These are phyloP conservation scores for Drosophila nikananu DNA, from an alignment of 1,140 invertebrate species.

Conservation along the genomic window DNA sequence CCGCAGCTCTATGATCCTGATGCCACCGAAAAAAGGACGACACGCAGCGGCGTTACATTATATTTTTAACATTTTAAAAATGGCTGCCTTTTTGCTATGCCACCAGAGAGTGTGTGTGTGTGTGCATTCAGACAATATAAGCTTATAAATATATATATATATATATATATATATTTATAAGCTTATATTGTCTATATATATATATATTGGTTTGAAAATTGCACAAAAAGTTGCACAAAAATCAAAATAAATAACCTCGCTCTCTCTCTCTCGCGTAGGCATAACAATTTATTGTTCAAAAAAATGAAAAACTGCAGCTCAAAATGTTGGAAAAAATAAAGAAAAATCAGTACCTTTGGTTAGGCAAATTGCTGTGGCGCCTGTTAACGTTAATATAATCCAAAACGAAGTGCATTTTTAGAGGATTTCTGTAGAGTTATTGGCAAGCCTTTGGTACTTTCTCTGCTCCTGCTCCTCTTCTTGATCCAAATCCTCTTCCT, in stretches of 20 bases:
- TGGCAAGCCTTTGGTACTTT: background rate
- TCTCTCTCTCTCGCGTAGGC: slow-evolving; percentile 37
- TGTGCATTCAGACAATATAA: slow-evolving; percentile 47
- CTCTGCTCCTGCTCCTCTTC: too few relatives aligned
- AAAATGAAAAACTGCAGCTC: background rate
- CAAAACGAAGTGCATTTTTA: slow-evolving; percentile 3
- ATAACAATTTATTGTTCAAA: slow-evolving; percentile 80
- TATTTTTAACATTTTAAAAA: slow-evolving; percentile 78
- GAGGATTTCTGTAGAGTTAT: background rate
- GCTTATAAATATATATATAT: slow-evolving; percentile 55
- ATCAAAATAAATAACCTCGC: slow-evolving; percentile 64
- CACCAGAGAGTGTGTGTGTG: slow-evolving; percentile 8
- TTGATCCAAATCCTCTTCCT: too few relatives aligned
- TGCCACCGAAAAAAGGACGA: slow-evolving; percentile 6
- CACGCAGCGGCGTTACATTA: slow-evolving; percentile 60
- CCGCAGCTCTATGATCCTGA: background rate
- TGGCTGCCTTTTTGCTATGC: slow-evolving; percentile 48
- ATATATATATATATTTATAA: slow-evolving; percentile 32
- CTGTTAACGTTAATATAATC: slow-evolving; percentile 53
- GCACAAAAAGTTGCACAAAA: slow-evolving; percentile 67
- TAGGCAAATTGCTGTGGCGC: slow-evolving; percentile 9
- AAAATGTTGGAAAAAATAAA: background rate
- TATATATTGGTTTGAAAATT: slow-evolving; percentile 69
- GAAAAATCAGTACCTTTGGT: background rate
- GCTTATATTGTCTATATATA: too few relatives aligned